phyloP scores from a whole-genome alignment of 2,113 vertebrate genomes.

The Siphamia tubifer region DNA sequence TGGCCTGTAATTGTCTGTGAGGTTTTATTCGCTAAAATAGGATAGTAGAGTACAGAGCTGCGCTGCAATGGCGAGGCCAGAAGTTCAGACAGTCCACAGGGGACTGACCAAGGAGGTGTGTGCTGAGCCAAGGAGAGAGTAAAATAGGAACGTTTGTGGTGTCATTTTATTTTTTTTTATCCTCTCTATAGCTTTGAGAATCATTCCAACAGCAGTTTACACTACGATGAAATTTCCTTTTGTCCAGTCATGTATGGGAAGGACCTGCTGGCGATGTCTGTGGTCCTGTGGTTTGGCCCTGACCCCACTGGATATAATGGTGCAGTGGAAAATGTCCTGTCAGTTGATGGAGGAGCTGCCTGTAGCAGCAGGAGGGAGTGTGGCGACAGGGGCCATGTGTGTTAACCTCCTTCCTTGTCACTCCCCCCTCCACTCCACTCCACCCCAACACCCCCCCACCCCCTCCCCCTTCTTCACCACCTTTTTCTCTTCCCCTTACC shows the following conservation, averaged over 20 bases:
- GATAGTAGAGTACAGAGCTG: slow-evolving; percentile 34
- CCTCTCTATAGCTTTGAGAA: background rate
- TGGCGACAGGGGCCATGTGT: slow-evolving; percentile 67
- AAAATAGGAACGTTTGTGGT: slow-evolving; percentile 33
- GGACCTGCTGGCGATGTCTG: slow-evolving; percentile 52
- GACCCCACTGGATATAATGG: slow-evolving; percentile 70
- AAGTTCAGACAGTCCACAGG: slow-evolving; percentile 35
- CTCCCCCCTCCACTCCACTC: slow-evolving; percentile 47
- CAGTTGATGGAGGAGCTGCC: slow-evolving; percentile 76
- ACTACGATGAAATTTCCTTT: slow-evolving; percentile 27
- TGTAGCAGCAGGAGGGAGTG: slow-evolving; percentile 72
- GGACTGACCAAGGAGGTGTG: slow-evolving; percentile 27
- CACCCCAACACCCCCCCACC: background rate
- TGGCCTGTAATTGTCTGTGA: slow-evolving; percentile 64
- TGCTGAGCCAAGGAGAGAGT: slow-evolving; percentile 26
- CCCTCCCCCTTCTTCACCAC: slow-evolving; percentile 34
- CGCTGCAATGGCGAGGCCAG: slow-evolving; percentile 28
- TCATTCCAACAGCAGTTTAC: slow-evolving; percentile 27
- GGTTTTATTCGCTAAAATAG: slow-evolving; percentile 58
- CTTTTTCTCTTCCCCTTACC: slow-evolving; percentile 12
- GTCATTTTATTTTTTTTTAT: background rate
- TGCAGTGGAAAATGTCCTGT: slow-evolving; percentile 72
- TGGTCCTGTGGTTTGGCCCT: slow-evolving; percentile 42
- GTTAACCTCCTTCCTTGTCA: slow-evolving; percentile 76
- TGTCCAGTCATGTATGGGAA: slow-evolving; percentile 50